A percentile compares a stretch with the other conserved stretches of the same genome.
These are phyloP conservation scores for Perizoma flavofasciatum DNA, from an alignment of 2,888 invertebrate species.

Conservation along the genomic window DNA sequence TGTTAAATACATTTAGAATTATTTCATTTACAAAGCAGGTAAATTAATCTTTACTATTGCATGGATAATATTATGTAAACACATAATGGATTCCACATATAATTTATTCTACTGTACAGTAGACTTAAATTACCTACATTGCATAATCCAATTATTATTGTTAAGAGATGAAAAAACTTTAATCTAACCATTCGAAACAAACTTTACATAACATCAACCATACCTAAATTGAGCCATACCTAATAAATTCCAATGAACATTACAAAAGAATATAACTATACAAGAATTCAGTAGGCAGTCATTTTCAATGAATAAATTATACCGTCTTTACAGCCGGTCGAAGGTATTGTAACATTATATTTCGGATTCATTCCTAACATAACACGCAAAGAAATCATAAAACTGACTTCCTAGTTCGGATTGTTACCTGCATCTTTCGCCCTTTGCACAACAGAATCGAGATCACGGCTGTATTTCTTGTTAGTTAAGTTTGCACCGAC, in stretches of 20 bases:
- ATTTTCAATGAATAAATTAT: slow-evolving; percentile 54
- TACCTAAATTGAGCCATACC: neutral
- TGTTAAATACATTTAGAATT: too few relatives aligned
- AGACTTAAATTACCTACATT: slow-evolving; percentile 20
- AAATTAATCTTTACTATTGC: too few relatives aligned
- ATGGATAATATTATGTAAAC: slow-evolving; percentile 5
- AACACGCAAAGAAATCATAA: slow-evolving; percentile 42
- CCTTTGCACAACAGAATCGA: slow-evolving; percentile 95
- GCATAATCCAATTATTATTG: slow-evolving; percentile 19
- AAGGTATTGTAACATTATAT: slow-evolving; percentile 26
- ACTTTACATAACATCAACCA: slow-evolving; percentile 19
- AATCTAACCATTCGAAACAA: slow-evolving; percentile 12
- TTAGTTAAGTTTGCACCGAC: slow-evolving; percentile 97
- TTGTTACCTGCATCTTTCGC: slow-evolving; percentile 94
- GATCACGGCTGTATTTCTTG: slow-evolving; percentile 95
- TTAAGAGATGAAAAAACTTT: slow-evolving; percentile 13
- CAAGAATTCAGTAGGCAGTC: slow-evolving; percentile 46
- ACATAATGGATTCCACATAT: slow-evolving; percentile 3
- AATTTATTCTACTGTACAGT: slow-evolving; percentile 6
- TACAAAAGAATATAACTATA: slow-evolving; percentile 15
- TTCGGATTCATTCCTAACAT: slow-evolving; percentile 35
- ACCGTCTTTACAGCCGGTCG: slow-evolving; percentile 24
- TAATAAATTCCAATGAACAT: slow-evolving; percentile 5
- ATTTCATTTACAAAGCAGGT: too few relatives aligned
- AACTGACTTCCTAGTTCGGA: neutral